These are phyloP conservation scores for Anas acuta DNA, from an alignment of 2,797 vertebrate species.

Conservation along the genomic window DNA sequence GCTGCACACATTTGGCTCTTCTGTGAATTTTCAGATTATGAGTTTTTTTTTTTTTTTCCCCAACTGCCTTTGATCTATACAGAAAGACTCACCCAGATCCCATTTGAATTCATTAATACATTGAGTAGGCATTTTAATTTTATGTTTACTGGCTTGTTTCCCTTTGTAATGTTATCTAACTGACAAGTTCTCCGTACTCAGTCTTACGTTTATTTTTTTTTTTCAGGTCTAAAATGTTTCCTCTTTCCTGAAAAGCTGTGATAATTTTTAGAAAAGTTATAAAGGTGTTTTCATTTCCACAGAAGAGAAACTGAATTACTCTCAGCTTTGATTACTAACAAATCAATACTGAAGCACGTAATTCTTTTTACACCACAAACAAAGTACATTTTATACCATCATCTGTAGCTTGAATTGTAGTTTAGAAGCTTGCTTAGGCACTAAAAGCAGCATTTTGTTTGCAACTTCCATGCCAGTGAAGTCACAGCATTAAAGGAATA, in stretches of 20 bases:
- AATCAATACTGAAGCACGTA: background rate
- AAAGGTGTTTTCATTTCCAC: slow-evolving; percentile 20
- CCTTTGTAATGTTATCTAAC: slow-evolving; percentile 32
- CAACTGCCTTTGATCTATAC: slow-evolving; percentile 55
- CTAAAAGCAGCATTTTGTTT: slow-evolving; percentile 25
- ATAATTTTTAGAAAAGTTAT: background rate
- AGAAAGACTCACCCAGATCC: slow-evolving; percentile 29
- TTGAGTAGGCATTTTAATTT: slow-evolving; percentile 53
- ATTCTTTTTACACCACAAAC: slow-evolving; percentile 11
- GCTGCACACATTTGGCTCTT: slow-evolving; percentile 34
- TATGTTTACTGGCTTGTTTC: slow-evolving; percentile 53
- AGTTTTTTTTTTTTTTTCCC: background rate
- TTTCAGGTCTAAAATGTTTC: slow-evolving; percentile 18
- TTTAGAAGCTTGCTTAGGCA: background rate
- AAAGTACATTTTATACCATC: background rate
- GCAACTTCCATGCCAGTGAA: background rate
- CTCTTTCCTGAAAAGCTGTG: slow-evolving; percentile 24
- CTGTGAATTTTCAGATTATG: slow-evolving; percentile 47
- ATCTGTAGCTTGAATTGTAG: background rate
- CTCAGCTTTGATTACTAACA: slow-evolving; percentile 38
- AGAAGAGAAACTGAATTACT: slow-evolving; percentile 19
- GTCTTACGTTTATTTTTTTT: slow-evolving; percentile 41
- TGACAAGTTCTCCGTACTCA: slow-evolving; percentile 13
- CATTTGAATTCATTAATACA: slow-evolving; percentile 56
- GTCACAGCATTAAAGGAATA: slow-evolving; percentile 20